These are phyloP conservation scores for Hippolais icterina DNA, from an alignment of 2,113 vertebrate genomes.

Conservation along the genomic window DNA sequence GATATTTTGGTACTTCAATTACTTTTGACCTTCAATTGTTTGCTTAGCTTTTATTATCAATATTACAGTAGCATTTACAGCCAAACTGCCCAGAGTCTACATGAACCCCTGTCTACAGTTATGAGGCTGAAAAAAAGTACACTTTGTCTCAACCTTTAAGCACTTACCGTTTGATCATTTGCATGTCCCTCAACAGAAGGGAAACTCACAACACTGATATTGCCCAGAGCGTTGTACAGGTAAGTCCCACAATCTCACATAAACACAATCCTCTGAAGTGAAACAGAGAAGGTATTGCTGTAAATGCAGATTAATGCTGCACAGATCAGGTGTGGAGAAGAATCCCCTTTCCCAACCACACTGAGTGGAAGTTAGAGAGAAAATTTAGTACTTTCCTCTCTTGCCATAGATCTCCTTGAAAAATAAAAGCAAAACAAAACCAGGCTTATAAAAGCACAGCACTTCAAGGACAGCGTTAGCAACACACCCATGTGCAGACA, in stretches of 20 bases:
- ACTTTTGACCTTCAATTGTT: not conserved
- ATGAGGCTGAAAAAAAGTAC: not conserved
- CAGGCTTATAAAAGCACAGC: not conserved
- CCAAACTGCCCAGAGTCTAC: not conserved
- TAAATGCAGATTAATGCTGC: not conserved
- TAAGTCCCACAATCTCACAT: not conserved
- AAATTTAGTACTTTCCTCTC: not conserved
- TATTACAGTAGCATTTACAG: not conserved
- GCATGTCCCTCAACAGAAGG: not conserved
- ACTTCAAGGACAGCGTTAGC: not conserved
- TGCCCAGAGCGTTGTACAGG: not conserved
- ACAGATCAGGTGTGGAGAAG: not conserved
- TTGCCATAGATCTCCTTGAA: not conserved
- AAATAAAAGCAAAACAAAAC: constrained; percentile 23
- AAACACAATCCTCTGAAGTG: not conserved
- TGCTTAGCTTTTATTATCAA: not conserved
- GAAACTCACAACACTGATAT: fast-evolving
- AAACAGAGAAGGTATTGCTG: not conserved
- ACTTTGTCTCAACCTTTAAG: not conserved
- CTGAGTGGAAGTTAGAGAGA: not conserved
- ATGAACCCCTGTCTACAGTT: not conserved
- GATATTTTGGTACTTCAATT: not conserved
- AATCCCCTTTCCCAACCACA: not conserved
- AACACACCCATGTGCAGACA: constrained; percentile 28
- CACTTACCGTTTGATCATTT: not conserved